Base-by-base conservation (phyloP, 2,888 invertebrate genomes). In the Troides aeacus region DNA sequence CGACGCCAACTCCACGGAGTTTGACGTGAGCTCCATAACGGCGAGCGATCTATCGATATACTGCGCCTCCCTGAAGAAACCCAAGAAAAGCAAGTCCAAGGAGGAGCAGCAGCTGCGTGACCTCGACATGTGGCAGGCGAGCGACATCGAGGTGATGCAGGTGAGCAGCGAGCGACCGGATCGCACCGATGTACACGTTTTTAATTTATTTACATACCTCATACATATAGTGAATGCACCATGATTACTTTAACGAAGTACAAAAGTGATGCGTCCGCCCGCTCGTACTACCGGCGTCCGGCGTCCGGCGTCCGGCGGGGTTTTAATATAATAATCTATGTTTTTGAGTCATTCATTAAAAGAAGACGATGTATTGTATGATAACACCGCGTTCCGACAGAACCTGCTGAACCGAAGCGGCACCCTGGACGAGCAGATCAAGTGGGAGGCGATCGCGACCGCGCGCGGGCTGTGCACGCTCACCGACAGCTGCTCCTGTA, bases 401-500 rank as follows among this genome's bases (percentile, higher is more conserved):
- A 85, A 91, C 39, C 85, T 92, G 0, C 81, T 92, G 3, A 82
- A 78, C 73, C 80, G 87, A 60, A 87, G 84, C 56, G 87, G 90
- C 0, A 85, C 86, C 0, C 59, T 84, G 1, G 89, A 90, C 68
- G 91, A 92, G 65, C 87, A 90, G 65, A 88, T 90, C 70, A 92
- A 92, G 75, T 92, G 92, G 92, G 90, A 92, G 69, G 92, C 92
- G 0, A 92, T 92, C 2, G 92, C 92, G 0, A 89, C 89, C 0
- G 83, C 92, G 0, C 79, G 92, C 1, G 92, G 92, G 0, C 84
- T 92, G 0, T 92, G 92, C 75, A 91, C 89, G 0, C 78, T 92
- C 0, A 90, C 88, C 0, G 90, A 90, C 73, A 86, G 79, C 72
- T 92, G 92, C 74, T 80, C 84, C 0, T 92, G 92, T 60, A 75